Percentiles rank a stretch among this genome's conserved stretches.
phyloP scores from a whole-genome alignment of 2,888 invertebrate genomes.

The Stramonita haemastoma region DNA sequence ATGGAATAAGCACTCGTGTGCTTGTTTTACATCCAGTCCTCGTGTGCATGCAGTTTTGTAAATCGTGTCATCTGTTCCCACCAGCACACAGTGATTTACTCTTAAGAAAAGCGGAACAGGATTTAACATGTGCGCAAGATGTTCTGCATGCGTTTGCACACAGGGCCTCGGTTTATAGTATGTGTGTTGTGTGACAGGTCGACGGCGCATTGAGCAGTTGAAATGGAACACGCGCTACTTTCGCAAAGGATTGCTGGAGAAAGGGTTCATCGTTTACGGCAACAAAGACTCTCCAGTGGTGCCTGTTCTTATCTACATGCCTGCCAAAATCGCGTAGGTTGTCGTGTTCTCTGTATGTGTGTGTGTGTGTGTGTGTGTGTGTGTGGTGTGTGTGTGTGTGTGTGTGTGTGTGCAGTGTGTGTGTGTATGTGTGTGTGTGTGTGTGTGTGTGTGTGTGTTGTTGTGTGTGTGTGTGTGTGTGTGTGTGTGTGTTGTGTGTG shows the following conservation, averaged over 20 bases:
- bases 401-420: no score
- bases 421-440: not conserved
- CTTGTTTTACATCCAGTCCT: no score
- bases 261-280: conserved; percentile 95
- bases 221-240: conserved; percentile 91
- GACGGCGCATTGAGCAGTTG: conserved; percentile 83
- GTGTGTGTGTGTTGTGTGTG: no score
- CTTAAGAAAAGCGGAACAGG: no score
- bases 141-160: no score
- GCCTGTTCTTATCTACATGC: conserved; percentile 96
- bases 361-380: not conserved
- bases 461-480: no score
- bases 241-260: conserved; percentile 86
- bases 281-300: conserved; percentile 97
- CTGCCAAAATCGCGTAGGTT: conserved; percentile 92
- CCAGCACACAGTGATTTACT: no score
- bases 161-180: not conserved
- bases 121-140: no score
- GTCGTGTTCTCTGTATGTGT: not conserved
- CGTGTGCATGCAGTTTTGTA: no score
- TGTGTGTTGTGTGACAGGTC: conserved; percentile 66
- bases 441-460: not conserved
- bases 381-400: not conserved
- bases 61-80: no score
- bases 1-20: no score